Conservation (phyloP, 2,888 invertebrate genomes). For the Onthophagus sagittarius region DNA sequence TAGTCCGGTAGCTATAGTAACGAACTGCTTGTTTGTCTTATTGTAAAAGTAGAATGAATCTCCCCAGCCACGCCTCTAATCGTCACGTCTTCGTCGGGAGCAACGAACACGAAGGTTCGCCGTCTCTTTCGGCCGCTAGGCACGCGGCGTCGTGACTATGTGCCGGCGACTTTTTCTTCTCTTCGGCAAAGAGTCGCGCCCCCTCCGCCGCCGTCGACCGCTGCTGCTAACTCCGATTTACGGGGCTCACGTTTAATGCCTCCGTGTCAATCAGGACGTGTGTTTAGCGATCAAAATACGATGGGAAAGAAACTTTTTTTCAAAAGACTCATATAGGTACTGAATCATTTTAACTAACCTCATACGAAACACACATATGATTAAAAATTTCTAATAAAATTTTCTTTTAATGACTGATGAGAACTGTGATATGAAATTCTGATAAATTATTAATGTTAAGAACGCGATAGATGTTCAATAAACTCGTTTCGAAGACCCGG, state of each 20-base stretch:
- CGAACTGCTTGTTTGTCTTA: constrained; percentile 44
- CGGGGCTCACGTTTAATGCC: neutral
- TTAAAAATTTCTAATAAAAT: too few relatives aligned
- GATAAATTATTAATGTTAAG: neutral
- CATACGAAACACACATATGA: too few relatives aligned
- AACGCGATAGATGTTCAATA: constrained; percentile 31
- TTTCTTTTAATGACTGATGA: neutral
- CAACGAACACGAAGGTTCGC: neutral
- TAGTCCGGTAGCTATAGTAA: constrained; percentile 52
- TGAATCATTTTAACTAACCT: neutral
- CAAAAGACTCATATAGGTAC: neutral
- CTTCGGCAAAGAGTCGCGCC: neutral
- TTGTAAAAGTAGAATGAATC: constrained; percentile 49
- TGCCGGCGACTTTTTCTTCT: constrained; percentile 1
- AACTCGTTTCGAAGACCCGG: constrained; percentile 34
- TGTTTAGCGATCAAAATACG: neutral
- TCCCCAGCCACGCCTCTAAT: constrained; percentile 46
- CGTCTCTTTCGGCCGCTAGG: neutral
- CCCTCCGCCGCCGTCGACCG: neutral
- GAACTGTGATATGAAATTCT: neutral
- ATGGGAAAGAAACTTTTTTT: neutral
- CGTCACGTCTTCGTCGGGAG: constrained; percentile 45
- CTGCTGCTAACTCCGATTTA: neutral
- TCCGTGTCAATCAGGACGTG: neutral
- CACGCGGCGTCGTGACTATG: constrained; percentile 2